Base-by-base conservation (phyloP, 1,140 invertebrate species). In the Chymomyza costata region DNA sequence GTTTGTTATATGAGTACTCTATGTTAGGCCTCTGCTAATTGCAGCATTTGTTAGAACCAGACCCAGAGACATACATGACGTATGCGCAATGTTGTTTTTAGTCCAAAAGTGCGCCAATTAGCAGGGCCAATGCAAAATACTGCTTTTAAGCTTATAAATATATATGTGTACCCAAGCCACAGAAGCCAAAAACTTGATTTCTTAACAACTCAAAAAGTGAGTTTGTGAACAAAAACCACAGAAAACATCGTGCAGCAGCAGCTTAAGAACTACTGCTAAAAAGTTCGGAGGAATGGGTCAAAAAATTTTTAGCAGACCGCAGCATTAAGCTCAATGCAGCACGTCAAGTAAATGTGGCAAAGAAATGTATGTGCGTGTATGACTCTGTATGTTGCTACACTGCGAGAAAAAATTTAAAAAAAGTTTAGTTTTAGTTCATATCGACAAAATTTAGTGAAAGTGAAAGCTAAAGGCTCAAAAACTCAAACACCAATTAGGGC, bases 31-130 rank as follows among this genome's bases (percentile, higher is more conserved):
- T n/a, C n/a, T n/a, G n/a, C n/a, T n/a, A n/a, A n/a, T n/a, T n/a
- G n/a, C n/a, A n/a, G n/a, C n/a, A n/a, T n/a, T n/a, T n/a, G n/a
- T n/a, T n/a, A n/a, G n/a, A n/a, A n/a, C n/a, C n/a, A n/a, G n/a
- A n/a, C n/a, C n/a, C n/a, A n/a, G n/a, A n/a, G n/a, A n/a, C n/a
- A n/a, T n/a, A n/a, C n/a, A n/a, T n/a, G n/a, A n/a, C n/a, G n/a
- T n/a, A n/a, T n/a, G n/a, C n/a, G n/a, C n/a, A n/a, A n/a, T n/a
- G n/a, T n/a, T n/a, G n/a, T n/a, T n/a, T n/a, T n/a, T n/a, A n/a
- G n/a, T n/a, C n/a, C 73, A 78, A 71, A 76, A 78, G 71, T 78
- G 73, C 71, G 67, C 71, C 71, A 78, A 78, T 78, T 78, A 78
- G 73, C 63, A 80, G 62, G 50, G n/a, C n/a, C n/a, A n/a, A n/a